Conservation (phyloP, 2,113 vertebrate genomes). For the Butorides virescens region DNA sequence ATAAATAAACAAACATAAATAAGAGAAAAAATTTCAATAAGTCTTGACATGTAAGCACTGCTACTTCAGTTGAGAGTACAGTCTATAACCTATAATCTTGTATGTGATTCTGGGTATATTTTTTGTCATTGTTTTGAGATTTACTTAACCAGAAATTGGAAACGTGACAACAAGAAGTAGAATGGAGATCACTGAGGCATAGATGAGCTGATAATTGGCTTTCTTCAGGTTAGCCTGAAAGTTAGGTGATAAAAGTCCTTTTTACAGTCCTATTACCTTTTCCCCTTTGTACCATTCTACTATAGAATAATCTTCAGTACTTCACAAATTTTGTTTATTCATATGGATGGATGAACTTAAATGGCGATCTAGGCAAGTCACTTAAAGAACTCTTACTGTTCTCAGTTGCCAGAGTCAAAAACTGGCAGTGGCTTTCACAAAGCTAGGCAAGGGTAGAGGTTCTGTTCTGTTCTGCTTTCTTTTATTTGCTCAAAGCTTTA, state of each 20-base stretch:
- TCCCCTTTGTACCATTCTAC: conserved; percentile 48
- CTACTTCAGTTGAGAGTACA: conserved; percentile 33
- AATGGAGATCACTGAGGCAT: conserved; percentile 57
- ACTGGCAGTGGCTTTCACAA: conserved; percentile 55
- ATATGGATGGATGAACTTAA: conserved; percentile 44
- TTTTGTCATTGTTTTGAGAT: conserved; percentile 63
- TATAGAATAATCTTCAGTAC: conserved; percentile 22
- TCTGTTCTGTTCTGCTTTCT: conserved; percentile 63
- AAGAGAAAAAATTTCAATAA: background rate
- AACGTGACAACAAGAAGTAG: conserved; percentile 37
- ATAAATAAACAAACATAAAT: conserved; percentile 29
- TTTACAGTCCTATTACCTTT: conserved; percentile 35
- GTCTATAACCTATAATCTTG: conserved; percentile 39
- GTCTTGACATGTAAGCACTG: conserved; percentile 43
- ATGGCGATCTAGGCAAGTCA: conserved; percentile 25
- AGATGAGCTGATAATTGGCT: conserved; percentile 55
- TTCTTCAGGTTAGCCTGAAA: conserved; percentile 65
- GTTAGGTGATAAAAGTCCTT: conserved; percentile 42
- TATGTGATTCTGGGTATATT: conserved; percentile 50
- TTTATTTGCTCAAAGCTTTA: conserved; percentile 69
- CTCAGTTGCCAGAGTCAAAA: conserved; percentile 41
- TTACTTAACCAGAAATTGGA: conserved; percentile 69
- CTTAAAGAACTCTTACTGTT: conserved; percentile 51
- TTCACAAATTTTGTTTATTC: conserved; percentile 55
- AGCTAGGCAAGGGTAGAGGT: conserved; percentile 43